Evolutionary conservation across 2,797 vertebrate genomes (phyloP).

Genomic region (Myripristis murdjan): DNA sequence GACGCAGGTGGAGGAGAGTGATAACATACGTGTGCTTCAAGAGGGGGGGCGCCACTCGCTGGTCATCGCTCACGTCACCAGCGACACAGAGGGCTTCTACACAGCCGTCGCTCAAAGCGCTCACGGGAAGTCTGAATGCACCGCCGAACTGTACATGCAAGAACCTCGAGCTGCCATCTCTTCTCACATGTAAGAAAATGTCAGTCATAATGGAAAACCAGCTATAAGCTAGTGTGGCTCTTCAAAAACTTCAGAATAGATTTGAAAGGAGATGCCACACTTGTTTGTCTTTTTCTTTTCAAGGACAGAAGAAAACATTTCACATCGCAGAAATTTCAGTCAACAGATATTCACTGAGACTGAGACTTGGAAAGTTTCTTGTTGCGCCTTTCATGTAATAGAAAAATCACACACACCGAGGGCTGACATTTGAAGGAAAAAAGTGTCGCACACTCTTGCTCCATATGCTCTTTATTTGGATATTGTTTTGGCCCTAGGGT

Average conservation of each 20-base stretch:
- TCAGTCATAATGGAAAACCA: background rate
- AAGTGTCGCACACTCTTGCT: no score
- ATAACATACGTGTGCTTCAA: constrained; percentile 85
- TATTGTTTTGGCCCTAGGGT: no score
- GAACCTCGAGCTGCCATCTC: constrained; percentile 90
- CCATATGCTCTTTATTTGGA: no score
- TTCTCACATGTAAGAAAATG: constrained; percentile 90
- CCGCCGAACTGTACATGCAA: constrained; percentile 93
- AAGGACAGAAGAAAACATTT: constrained; percentile 4
- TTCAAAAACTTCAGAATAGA: background rate
- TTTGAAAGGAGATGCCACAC: background rate
- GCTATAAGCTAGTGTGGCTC: background rate
- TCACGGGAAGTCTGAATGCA: constrained; percentile 89
- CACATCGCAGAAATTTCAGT: no score
- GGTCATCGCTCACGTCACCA: constrained; percentile 88
- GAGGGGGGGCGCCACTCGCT: constrained; percentile 92
- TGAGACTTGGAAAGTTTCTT: no score
- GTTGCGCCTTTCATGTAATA: no score
- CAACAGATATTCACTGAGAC: no score
- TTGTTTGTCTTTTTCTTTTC: background rate
- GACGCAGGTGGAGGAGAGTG: constrained; percentile 86
- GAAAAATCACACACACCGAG: no score
- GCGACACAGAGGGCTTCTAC: constrained; percentile 92
- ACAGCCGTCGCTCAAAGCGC: constrained; percentile 86
- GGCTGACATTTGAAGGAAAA: no score